These are phyloP conservation scores for Lophochroa leadbeateri DNA, from an alignment of 2,113 vertebrate genomes.

Conservation along the genomic window DNA sequence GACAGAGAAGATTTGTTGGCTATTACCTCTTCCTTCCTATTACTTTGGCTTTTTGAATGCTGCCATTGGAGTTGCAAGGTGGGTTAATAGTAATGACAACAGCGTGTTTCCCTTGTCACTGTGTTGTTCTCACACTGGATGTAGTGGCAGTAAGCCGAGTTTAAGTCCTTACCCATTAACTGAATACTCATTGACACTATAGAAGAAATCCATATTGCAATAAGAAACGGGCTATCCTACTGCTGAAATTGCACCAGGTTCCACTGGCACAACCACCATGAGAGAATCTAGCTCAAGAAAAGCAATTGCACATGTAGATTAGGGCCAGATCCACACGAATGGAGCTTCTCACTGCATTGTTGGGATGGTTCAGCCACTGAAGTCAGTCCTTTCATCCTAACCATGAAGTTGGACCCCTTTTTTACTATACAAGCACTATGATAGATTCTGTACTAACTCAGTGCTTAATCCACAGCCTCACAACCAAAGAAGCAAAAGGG, in stretches of 20 bases:
- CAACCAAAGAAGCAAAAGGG: background rate
- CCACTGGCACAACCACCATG: background rate
- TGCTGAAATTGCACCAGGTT: background rate
- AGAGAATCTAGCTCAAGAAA: background rate
- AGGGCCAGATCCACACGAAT: background rate
- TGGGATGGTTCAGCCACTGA: background rate
- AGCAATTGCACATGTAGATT: background rate
- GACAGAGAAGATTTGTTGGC: background rate
- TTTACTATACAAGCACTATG: background rate
- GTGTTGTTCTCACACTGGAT: background rate
- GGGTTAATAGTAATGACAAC: background rate
- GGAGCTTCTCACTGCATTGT: background rate
- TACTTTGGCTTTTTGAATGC: background rate
- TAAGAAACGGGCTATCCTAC: background rate
- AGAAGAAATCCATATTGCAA: background rate
- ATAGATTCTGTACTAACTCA: background rate
- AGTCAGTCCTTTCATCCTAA: background rate
- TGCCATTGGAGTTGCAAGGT: background rate
- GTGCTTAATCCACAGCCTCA: background rate
- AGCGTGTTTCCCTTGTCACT: background rate
- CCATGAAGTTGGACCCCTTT: background rate
- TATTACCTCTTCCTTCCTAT: background rate
- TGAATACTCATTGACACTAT: background rate
- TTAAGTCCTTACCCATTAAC: background rate
- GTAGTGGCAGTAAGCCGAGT: background rate